Evolutionary conservation across 2,113 vertebrate genomes (phyloP), one percentile per base, ranked within the genome.

Genomic region (Eclectus roratus): DNA sequence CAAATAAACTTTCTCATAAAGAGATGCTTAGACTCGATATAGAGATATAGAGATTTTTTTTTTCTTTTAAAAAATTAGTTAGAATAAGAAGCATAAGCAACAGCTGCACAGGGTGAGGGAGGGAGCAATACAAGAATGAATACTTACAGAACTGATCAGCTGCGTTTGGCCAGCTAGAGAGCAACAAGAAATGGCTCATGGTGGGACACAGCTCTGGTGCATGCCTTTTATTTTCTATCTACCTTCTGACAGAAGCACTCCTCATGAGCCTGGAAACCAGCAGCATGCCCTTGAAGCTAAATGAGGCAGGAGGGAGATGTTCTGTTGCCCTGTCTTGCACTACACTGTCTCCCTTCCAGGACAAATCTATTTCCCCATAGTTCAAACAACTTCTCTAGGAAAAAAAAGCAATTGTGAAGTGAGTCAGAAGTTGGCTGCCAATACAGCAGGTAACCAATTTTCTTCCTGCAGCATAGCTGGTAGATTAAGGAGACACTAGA

Each of bases 391-490:
- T 61, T 64, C 71, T 73, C 8, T 10, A 50, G 76, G 21, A 47
- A 74, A 53, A 53, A 73, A 93, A 95, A 90, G 64, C 28, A 86
- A 64, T 60, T 73, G 47, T 68, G 46, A 86, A 91, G 64, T 55
- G 35, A 95, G 25, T 78, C 63, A 69, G 65, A 89, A 94, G 65
- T 23, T 3, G 1, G n/a, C 47, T 58, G 58, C 41, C 74, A 91
- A 43, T 63, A 53, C 68, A 93, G 66, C 63, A 89, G 85, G 81
- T 58, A 93, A 80, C n/a, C 58, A 63, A 53, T 92, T 93, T 92
- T 73, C 50, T 92, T 64, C 46, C 76, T 92, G 50, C 31, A 70
- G 60, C 2, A 2, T 24, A 12, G 49, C 55, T 93, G 25, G 37
- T 85, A 83, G 58, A 61, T 93, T 68, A 82, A 76, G 82, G 53